phyloP scores from a whole-genome alignment of 1,140 invertebrate genomes.

The Zaprionus ghesquierei region DNA sequence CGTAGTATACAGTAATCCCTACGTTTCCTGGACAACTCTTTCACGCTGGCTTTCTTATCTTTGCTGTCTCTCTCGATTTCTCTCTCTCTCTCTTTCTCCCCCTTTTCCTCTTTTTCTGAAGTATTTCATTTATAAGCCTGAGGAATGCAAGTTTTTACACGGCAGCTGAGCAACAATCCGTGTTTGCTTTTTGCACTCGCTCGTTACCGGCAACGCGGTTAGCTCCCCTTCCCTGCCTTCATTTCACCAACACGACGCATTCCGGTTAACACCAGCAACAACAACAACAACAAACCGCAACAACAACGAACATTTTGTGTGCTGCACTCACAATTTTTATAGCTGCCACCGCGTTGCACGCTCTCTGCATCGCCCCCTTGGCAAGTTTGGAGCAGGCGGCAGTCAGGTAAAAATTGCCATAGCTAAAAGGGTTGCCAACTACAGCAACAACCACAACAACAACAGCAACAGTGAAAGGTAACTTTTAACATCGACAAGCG shows the following conservation, averaged over 20 bases:
- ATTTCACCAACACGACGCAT: not conserved
- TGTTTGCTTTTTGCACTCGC: constrained; percentile 54
- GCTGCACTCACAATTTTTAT: constrained; percentile 21
- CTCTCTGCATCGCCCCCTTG: constrained; percentile 8
- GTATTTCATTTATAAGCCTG: not conserved
- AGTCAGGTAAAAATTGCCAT: constrained; percentile 50
- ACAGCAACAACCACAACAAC: constrained; percentile 22
- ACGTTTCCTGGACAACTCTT: not conserved
- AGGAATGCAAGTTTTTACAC: not conserved
- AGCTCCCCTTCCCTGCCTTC: not conserved
- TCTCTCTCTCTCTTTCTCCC: not conserved
- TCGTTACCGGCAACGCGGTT: constrained; percentile 46
- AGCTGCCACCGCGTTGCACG: not conserved
- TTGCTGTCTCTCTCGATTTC: not conserved
- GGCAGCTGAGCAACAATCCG: constrained; percentile 14
- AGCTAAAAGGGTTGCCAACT: constrained; percentile 67
- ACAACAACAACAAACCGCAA: constrained; percentile 24
- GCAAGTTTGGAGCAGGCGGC: constrained; percentile 39
- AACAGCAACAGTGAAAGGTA: constrained; percentile 17
- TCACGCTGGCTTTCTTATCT: not conserved
- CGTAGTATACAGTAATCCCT: not conserved
- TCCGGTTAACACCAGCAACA: constrained; percentile 24
- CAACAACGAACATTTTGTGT: constrained; percentile 21
- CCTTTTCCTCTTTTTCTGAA: not conserved
- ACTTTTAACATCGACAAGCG: constrained; percentile 66